A percentile compares a stretch with the other conserved stretches of the same genome.
phyloP scores from a whole-genome alignment of 2,797 vertebrate genomes.

The Periophthalmus magnuspinnatus region DNA sequence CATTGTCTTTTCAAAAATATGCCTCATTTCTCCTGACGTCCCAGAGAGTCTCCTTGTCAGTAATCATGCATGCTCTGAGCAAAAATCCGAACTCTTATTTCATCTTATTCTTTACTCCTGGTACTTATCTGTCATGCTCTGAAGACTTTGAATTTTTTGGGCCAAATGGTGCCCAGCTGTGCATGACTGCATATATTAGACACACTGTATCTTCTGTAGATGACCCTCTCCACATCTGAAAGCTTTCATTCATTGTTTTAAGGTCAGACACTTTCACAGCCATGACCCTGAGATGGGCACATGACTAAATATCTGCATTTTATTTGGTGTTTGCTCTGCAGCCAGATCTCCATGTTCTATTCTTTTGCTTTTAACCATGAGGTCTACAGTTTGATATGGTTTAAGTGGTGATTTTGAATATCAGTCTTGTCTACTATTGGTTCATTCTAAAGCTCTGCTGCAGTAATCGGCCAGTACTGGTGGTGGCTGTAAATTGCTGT shows the following conservation, averaged over 20 bases:
- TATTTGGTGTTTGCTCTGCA: neutral
- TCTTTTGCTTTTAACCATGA: neutral
- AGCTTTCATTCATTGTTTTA: constrained; percentile 22
- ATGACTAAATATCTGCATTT: neutral
- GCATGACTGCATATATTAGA: constrained; percentile 37
- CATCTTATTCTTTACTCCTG: constrained; percentile 48
- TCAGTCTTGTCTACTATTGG: constrained; percentile 17
- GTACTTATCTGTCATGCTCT: constrained; percentile 73
- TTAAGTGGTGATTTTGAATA: constrained; percentile 24
- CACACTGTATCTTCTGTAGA: constrained; percentile 1
- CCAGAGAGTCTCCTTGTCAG: constrained; percentile 64
- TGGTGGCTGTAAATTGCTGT: constrained; percentile 15
- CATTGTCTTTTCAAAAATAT: constrained; percentile 69
- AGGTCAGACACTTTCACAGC: constrained; percentile 19
- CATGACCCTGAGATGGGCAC: constrained; percentile 7
- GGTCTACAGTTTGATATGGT: constrained; percentile 11
- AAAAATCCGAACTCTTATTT: constrained; percentile 51
- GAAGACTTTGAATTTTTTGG: constrained; percentile 53
- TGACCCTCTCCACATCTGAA: constrained; percentile 23
- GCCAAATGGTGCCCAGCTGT: constrained; percentile 59
- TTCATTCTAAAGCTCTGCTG: constrained; percentile 19
- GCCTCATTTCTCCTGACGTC: constrained; percentile 67
- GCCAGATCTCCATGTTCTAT: too few species aligned
- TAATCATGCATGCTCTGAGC: constrained; percentile 75
- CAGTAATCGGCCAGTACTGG: constrained; percentile 28